Evolutionary conservation across 2,797 vertebrate species (phyloP), one percentile per base, ranked within the genome.

Genomic region (Argya squamiceps): DNA sequence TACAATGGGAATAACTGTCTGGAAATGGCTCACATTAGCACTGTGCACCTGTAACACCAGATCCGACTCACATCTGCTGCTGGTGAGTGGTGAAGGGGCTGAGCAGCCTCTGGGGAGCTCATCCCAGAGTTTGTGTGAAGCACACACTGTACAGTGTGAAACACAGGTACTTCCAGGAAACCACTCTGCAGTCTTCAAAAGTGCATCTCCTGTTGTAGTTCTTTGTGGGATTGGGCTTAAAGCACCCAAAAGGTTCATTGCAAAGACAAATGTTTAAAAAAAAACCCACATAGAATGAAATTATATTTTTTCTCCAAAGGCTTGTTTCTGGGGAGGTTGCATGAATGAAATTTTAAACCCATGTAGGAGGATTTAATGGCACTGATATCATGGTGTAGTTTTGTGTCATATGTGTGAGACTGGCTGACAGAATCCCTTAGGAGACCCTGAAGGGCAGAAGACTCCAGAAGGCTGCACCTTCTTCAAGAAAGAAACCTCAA

Each of bases 81-180:
- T 56, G 73, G 17, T 27, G 79, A 12, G 37, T 23, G 64, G 39
- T 14, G n/a, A 39, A 70, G 52, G 30, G 24, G 17, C 59, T 71
- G 44, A 47, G 84, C 56, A 87, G 43, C n/a, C 34, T 26, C 17
- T 2, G 69, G 22, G 26, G 15, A 0, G 8, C 7, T 43, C 29
- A 19, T 8, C 37, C 17, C 12, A 15, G 41, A 43, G 15, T 3
- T 10, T 6, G 0, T 2, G 2, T 53, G 5, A 29, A 83, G 15
- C 19, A 15, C 24, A 12, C 27, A 2, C 32, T 0, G 0, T n/a
- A 3, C 34, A 18, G 1, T 0, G 10, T 27, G 26, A 46, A 67
- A 46, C 60, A 53, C 53, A 32, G 32, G 29, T 34, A 63, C 1
- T 18, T 74, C 30, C 29, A 36, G 46, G 53, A 75, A 55, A 64